A percentile compares a stretch with the other conserved stretches of the same genome.
phyloP scores from a whole-genome alignment of 2,888 invertebrate genomes.

The Steromphala cineraria region DNA sequence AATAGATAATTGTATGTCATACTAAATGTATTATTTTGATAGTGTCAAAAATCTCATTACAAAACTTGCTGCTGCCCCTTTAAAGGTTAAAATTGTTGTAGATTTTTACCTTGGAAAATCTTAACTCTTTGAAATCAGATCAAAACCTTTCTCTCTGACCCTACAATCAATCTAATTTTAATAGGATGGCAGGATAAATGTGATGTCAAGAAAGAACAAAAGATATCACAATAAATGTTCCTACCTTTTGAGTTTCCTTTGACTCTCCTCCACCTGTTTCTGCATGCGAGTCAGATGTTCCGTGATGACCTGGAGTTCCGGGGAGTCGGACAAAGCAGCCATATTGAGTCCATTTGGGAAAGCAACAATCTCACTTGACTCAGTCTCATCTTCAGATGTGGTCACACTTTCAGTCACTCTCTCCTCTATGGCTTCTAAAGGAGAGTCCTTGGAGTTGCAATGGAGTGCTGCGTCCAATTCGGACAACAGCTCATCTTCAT shows the following conservation, averaged over 20 bases:
- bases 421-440: background rate
- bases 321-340: slow-evolving; percentile 24
- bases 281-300: slow-evolving; percentile 51
- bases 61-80: too few relatives aligned
- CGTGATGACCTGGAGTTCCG: slow-evolving; percentile 44
- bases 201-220: too few relatives aligned
- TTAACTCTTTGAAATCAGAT: too few relatives aligned
- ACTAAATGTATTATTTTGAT: too few relatives aligned
- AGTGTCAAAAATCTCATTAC: too few relatives aligned
- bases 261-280: slow-evolving; percentile 42
- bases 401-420: background rate
- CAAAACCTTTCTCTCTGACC: too few relatives aligned
- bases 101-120: too few relatives aligned
- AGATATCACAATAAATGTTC: background rate
- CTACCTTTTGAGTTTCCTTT: slow-evolving; percentile 8
- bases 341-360: slow-evolving; percentile 24
- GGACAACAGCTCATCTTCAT: slow-evolving; percentile 60
- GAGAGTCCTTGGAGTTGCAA: background rate
- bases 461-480: slow-evolving; percentile 61
- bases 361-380: background rate
- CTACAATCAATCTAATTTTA: too few relatives aligned
- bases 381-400: background rate
- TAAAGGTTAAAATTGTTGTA: too few relatives aligned
- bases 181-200: too few relatives aligned
- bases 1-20: too few relatives aligned